Percentiles rank a stretch among this genome's conserved stretches.
Evolutionary conservation across 2,113 vertebrate genomes (phyloP).

Genomic region (Crotalus viridis): DNA sequence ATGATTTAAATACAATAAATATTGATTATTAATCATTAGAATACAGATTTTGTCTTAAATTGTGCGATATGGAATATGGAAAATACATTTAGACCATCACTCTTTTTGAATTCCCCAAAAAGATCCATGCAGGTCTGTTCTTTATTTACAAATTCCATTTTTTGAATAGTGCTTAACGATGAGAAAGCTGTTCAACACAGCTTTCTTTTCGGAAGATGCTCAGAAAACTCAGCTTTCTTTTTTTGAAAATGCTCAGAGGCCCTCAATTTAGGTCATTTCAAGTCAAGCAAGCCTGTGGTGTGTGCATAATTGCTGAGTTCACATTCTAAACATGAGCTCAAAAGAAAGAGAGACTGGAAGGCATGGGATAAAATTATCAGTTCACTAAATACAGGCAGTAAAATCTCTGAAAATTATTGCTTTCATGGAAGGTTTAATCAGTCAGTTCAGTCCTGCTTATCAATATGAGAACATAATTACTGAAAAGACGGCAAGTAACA

Average conservation of each 20-base stretch:
- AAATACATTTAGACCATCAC: constrained; percentile 38
- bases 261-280: constrained; percentile 33
- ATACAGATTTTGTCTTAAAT: constrained; percentile 20
- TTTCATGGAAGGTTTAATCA: constrained; percentile 28
- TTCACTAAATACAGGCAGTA: constrained; percentile 49
- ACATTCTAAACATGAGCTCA: constrained; percentile 21
- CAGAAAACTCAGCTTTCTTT: constrained; percentile 32
- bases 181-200: constrained; percentile 28
- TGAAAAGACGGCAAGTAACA: constrained; percentile 25
- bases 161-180: constrained; percentile 56
- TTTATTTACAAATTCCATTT: constrained; percentile 51
- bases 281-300: constrained; percentile 36
- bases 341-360: constrained; percentile 19
- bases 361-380: constrained; percentile 33
- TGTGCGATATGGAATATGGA: constrained; percentile 25
- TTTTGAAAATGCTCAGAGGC: constrained; percentile 9
- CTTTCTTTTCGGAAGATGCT: constrained; percentile 24
- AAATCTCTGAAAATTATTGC: constrained; percentile 20
- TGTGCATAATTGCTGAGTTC: constrained; percentile 47
- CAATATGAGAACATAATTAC: neutral
- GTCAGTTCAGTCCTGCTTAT: constrained; percentile 13
- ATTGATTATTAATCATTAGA: constrained; percentile 37
- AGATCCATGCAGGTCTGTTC: constrained; percentile 35
- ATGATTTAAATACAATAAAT: constrained; percentile 58
- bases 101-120: constrained; percentile 12